phyloP scores from a whole-genome alignment of 2,113 vertebrate species.

The Oncorhynchus tshawytscha region DNA sequence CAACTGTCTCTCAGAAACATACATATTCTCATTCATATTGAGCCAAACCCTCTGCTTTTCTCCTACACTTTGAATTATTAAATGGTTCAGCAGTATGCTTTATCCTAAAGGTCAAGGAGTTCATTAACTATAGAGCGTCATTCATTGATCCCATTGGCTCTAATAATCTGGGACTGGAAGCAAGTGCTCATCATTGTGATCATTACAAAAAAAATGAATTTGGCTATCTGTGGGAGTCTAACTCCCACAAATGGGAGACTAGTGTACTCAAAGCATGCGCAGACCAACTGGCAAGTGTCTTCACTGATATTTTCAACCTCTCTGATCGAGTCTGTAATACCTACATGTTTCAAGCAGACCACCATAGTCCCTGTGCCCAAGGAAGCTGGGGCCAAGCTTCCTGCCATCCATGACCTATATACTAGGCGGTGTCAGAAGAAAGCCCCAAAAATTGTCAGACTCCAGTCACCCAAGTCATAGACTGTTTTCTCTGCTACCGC shows the following conservation, averaged over 20 bases:
- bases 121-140: conserved; percentile 65
- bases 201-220: conserved; percentile 55
- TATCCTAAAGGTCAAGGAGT: conserved; percentile 75
- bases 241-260: background rate
- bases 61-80: conserved; percentile 78
- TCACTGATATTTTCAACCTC: no score
- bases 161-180: conserved; percentile 52
- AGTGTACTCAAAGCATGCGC: no score
- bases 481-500: no score
- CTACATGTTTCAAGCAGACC: no score
- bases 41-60: conserved; percentile 60
- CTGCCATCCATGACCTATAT: no score
- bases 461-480: no score
- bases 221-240: background rate
- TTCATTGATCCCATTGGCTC: conserved; percentile 66
- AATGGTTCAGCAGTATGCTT: conserved; percentile 70
- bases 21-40: conserved; percentile 63
- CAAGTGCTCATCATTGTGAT: conserved; percentile 60
- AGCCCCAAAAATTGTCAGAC: no score
- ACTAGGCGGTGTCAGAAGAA: no score
- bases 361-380: no score
- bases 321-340: no score
- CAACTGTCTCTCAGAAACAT: conserved; percentile 64
- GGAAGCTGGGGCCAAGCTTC: no score
- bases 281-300: no score